Evolutionary conservation across 2,797 vertebrate genomes (phyloP), one percentile per base, ranked within the genome.

Genomic region (Morus bassanus): DNA sequence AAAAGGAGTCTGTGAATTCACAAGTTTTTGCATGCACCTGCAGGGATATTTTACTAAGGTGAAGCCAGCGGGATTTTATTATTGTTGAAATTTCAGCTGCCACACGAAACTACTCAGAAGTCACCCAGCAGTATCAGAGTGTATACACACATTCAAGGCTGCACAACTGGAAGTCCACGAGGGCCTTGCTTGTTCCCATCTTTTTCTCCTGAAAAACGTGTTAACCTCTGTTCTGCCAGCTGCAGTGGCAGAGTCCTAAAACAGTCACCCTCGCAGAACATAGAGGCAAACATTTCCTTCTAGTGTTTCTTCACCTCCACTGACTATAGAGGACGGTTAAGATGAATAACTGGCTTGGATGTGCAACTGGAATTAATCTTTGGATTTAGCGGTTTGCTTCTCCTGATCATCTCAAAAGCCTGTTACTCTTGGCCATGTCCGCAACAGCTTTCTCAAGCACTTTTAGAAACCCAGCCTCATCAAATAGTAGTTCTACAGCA

Each of bases 61-160:
- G 74, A 94, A 68, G 46, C 13, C 43, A 48, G 22, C 1, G 9
- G 9, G 46, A 57, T 69, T 76, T 50, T 51, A 60, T 39, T 63
- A 18, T 2, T 77, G 30, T 18, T 68, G 50, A 57, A 54, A 50
- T 70, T 69, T 60, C 46, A 85, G 6, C 43, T 67, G 67, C 27
- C 11, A 27, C 8, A n/a, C 22, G 30, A 75, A 80, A 65, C 16
- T n/a, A 25, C 37, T 54, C 23, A 10, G 27, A 35, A 88, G 61
- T 45, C 57, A 68, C 53, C 37, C 8, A 45, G 50, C 45, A 59
- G 41, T 37, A 53, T 46, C 43, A 25, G 60, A 24, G 25, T 5
- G 1, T 3, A 17, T 27, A 63, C 6, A 7, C 0, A 1, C 59
- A 51, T 2, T 17, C 0, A 0, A 76, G 46, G 53, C 60, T 67